Percentiles rank a stretch among this genome's conserved stretches.
Evolutionary conservation across 2,113 vertebrate species (phyloP).

Genomic region (Parus major): DNA sequence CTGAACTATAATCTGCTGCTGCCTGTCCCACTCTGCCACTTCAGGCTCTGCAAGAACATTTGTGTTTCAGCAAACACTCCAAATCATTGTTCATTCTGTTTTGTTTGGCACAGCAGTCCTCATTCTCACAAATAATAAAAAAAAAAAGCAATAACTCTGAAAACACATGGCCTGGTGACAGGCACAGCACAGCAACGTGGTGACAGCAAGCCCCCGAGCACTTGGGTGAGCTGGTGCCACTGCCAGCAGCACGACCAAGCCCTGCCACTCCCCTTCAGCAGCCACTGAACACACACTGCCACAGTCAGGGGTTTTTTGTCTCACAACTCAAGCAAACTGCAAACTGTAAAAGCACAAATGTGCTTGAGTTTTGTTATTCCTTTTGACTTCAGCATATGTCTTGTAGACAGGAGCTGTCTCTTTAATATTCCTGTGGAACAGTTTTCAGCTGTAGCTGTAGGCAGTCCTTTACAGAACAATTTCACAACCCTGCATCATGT

Average conservation of each 20-base stretch:
- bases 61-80: not conserved
- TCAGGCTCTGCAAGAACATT: not conserved
- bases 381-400: slow-evolving; percentile 22
- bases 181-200: fast-evolving
- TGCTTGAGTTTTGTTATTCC: not conserved
- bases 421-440: not conserved
- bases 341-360: not conserved
- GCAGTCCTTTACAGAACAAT: not conserved
- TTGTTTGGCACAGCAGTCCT: not conserved
- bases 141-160: not conserved
- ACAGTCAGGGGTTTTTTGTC: not conserved
- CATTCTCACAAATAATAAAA: not conserved
- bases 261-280: not conserved
- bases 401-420: not conserved
- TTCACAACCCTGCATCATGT: not conserved
- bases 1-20: not conserved
- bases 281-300: fast-evolving
- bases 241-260: fast-evolving
- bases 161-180: not conserved
- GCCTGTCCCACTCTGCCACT: not conserved
- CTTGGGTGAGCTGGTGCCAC: not conserved
- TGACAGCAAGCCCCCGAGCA: fast-evolving
- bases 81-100: not conserved
- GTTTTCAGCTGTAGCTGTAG: not conserved
- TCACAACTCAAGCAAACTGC: not conserved